Evolutionary conservation across 37 sponge, comb jelly and placozoan genomes (phyloP).

Genomic region (Beroe forskalii): DNA sequence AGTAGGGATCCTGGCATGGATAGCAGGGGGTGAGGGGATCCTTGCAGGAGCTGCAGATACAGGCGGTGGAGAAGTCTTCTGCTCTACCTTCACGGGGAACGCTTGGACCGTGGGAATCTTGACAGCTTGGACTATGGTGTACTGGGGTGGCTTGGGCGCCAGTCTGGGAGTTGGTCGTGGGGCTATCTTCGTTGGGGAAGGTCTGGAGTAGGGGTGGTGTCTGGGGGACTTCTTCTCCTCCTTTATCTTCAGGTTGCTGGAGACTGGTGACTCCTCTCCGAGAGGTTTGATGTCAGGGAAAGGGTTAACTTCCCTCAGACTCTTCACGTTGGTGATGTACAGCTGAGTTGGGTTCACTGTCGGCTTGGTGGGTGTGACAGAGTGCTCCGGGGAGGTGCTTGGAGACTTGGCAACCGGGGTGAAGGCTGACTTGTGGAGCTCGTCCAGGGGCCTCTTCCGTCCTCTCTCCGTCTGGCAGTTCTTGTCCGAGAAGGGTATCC

Average conservation of each 20-base stretch:
- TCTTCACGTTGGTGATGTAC: conserved; percentile 44
- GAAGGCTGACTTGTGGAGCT: conserved; percentile 49
- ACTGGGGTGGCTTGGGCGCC: conserved; percentile 19
- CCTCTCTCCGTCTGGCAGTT: conserved; percentile 4
- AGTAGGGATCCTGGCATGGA: too few relatives aligned
- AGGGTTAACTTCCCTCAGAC: conserved; percentile 15
- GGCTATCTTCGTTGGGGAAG: neutral
- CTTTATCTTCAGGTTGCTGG: neutral
- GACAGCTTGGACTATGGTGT: conserved; percentile 21
- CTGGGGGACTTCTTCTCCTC: conserved; percentile 33
- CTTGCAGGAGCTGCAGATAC: neutral
- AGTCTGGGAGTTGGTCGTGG: neutral
- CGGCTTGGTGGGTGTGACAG: neutral
- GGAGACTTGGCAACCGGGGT: conserved; percentile 46
- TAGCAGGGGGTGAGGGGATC: too few relatives aligned
- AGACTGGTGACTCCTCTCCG: neutral
- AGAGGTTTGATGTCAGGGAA: neutral
- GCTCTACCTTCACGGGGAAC: neutral
- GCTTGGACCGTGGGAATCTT: neutral
- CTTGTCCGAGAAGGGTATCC: conserved; percentile 31
- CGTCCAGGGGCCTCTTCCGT: conserved; percentile 16
- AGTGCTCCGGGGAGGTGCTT: neutral
- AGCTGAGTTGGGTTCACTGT: neutral
- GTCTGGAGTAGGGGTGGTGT: conserved; percentile 12
- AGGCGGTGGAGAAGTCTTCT: neutral